Conservation (phyloP, 2,888 invertebrate genomes). For the Spisula subtruncata region DNA sequence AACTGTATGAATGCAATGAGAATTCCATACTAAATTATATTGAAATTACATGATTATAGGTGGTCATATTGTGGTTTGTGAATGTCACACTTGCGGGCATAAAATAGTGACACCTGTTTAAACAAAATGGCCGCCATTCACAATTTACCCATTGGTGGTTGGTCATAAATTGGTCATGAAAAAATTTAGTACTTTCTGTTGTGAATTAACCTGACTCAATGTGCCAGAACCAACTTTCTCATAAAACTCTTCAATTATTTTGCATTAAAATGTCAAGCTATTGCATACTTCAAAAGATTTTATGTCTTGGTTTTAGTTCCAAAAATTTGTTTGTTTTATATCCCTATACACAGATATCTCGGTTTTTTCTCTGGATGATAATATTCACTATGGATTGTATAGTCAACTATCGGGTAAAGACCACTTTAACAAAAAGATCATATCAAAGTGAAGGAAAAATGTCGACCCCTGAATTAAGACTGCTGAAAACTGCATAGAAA, state of each 20-base stretch:
- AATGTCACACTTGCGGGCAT: conserved; percentile 10
- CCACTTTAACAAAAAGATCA: too few species aligned
- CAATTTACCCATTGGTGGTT: conserved; percentile 4
- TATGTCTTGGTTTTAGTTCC: not conserved
- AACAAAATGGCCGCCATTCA: conserved; percentile 6
- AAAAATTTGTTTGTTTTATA: not conserved
- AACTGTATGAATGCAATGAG: not conserved
- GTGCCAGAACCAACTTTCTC: not conserved
- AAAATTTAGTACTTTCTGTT: conserved; percentile 8
- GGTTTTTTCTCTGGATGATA: not conserved
- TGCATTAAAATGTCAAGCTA: conserved; percentile 4
- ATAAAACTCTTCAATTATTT: not conserved
- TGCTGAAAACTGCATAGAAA: too few species aligned
- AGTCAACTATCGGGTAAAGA: too few species aligned
- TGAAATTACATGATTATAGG: conserved; percentile 20
- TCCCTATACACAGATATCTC: not conserved
- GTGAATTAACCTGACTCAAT: not conserved
- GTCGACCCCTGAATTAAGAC: too few species aligned
- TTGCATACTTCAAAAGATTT: conserved; percentile 12
- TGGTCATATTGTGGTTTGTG: not conserved
- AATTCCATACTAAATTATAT: conserved; percentile 6
- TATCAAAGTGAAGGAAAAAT: too few species aligned
- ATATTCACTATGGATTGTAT: not conserved
- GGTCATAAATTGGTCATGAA: conserved; percentile 18
- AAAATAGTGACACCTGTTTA: conserved; percentile 21